Evolutionary conservation across 2,888 invertebrate genomes (phyloP), one percentile per base, ranked within the genome.

Genomic region (Mechanitis mazaeus): DNA sequence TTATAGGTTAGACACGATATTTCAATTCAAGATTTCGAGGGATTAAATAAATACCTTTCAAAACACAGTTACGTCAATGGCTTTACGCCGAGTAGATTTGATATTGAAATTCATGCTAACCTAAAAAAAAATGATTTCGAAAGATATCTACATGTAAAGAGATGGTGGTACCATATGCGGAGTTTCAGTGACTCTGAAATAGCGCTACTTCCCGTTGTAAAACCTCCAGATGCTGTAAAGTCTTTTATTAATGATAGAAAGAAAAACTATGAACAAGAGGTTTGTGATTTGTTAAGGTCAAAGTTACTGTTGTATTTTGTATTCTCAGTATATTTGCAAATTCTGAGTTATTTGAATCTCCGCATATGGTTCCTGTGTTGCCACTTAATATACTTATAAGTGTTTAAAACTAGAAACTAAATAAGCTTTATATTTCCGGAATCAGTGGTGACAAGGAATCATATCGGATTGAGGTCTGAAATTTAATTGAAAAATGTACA

Each of bases 131-230:
- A 79, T 70, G 80, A 84, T 72, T 78, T 89, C 64, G 71, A 78
- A 58, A 82, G 81, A 68, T 91, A 85, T 77, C 77, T 77, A 60
- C 78, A 92, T 75, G 76, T 93, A 68, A 85, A 82, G 75, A 88
- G 93, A 80, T 93, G 93, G 93, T 91, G 88, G 80, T 78, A 84
- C 79, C 92, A 93, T 82, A 91, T 93, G 81, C 79, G 85, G 81
- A 93, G 92, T 83, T 93, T 91, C 81, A 86, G 84, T 75, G 79
- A 80, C 67, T 77, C 78, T 64, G 92, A 93, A 76, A 84, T 85
- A 74, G 76, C 75, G 66, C 73, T 78, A 67, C 92, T 92, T 72
- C 81, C 81, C 67, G 74, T 70, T 68, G 75, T 67, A 70, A 64
- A 68, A 63, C 72, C 81, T 67, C 76, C 79, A 66, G 72, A 76